Percentiles rank a stretch among this genome's conserved stretches.
Conservation (phyloP, 2,888 invertebrate species). For the Folsomia candida region DNA sequence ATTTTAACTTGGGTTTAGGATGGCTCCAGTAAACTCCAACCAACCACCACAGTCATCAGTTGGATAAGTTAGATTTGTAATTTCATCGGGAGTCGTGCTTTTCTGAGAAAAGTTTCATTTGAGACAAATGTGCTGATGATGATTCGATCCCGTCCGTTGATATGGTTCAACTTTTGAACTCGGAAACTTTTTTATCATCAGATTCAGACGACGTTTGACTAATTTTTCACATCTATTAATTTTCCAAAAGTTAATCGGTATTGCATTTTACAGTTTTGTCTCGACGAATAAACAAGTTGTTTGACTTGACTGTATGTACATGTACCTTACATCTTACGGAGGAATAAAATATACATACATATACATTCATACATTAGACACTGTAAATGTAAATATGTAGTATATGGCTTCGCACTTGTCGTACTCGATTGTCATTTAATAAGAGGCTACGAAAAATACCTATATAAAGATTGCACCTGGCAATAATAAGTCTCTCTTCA, state of each 20-base stretch:
- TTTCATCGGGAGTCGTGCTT: neutral
- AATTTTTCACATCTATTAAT: neutral
- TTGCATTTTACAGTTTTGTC: neutral
- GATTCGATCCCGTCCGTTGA: neutral
- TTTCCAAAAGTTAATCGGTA: neutral
- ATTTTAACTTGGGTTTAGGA: constrained; percentile 2
- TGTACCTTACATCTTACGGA: no score
- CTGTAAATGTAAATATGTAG: no score
- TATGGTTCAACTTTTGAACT: neutral
- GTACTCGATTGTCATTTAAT: no score
- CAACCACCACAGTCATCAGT: neutral
- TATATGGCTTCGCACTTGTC: no score
- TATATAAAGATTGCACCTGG: no score
- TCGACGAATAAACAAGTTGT: neutral
- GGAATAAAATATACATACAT: no score
- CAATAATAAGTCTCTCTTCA: no score
- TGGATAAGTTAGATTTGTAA: neutral
- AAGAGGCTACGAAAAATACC: no score
- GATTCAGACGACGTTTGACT: neutral
- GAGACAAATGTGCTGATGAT: neutral
- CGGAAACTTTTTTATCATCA: neutral
- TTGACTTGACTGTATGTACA: no score
- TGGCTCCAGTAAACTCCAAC: neutral
- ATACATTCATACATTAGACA: no score
- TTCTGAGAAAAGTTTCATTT: neutral